Evolutionary conservation across 2,888 invertebrate species (phyloP).

Genomic region (Orthonychiurus folsomi): DNA sequence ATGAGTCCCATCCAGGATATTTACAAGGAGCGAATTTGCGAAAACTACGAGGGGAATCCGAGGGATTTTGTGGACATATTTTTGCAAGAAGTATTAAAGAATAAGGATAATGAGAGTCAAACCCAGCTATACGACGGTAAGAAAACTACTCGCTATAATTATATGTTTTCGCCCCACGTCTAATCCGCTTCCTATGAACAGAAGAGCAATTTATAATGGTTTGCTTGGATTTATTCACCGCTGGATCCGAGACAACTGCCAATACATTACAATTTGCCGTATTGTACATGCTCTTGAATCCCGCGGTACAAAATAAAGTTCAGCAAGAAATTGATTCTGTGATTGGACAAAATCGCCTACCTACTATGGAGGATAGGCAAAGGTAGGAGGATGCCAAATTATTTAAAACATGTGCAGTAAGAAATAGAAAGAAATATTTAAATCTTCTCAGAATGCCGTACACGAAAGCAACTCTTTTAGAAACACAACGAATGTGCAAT

Average conservation of each 20-base stretch:
- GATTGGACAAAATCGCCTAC: slow-evolving; percentile 4
- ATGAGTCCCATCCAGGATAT: slow-evolving; percentile 24
- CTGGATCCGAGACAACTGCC: slow-evolving; percentile 33
- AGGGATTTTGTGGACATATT: slow-evolving; percentile 36
- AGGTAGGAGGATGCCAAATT: background rate
- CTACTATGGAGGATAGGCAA: slow-evolving; percentile 6
- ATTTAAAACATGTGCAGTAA: background rate
- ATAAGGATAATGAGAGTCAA: slow-evolving; percentile 19
- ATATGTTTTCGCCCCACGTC: too few relatives aligned
- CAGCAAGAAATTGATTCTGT: slow-evolving; percentile 9
- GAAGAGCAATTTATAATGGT: slow-evolving; percentile 38
- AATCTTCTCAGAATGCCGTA: slow-evolving; percentile 27
- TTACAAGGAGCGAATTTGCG: slow-evolving; percentile 19
- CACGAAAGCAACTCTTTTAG: slow-evolving; percentile 31
- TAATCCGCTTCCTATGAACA: slow-evolving; percentile 4
- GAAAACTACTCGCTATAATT: too few relatives aligned
- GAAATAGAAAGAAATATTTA: background rate
- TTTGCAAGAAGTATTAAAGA: slow-evolving; percentile 32
- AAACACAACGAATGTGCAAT: slow-evolving; percentile 31
- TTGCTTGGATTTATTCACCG: slow-evolving; percentile 34
- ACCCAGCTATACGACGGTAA: background rate
- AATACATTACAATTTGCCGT: slow-evolving; percentile 35
- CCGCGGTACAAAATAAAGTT: slow-evolving; percentile 15
- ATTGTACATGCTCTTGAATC: slow-evolving; percentile 31
- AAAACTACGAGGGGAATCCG: slow-evolving; percentile 23